Conservation (phyloP, 2,113 vertebrate species). For the Alces alces region DNA sequence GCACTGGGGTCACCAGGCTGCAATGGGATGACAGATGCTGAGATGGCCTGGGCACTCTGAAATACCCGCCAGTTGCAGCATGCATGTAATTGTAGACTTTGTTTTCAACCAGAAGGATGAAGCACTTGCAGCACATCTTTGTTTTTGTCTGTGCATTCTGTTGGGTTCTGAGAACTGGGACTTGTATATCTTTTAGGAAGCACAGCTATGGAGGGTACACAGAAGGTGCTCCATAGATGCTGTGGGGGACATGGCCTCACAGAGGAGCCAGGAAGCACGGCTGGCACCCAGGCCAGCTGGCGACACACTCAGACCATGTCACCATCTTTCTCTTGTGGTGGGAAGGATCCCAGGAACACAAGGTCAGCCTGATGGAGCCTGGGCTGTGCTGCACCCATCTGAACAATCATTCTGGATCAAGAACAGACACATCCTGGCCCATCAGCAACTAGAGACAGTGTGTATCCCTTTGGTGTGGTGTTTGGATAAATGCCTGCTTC, state of each 20-base stretch:
- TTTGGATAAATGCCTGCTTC: neutral
- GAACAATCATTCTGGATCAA: neutral
- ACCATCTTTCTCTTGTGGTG: neutral
- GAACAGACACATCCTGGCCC: neutral
- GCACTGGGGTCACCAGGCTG: neutral
- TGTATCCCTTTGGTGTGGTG: neutral
- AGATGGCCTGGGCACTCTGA: neutral
- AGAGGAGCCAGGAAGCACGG: neutral
- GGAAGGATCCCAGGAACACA: neutral
- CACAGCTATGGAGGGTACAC: neutral
- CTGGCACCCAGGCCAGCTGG: neutral
- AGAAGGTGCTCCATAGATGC: neutral
- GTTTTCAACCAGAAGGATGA: neutral
- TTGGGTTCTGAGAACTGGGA: neutral
- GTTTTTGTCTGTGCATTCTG: neutral
- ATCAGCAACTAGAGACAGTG: neutral
- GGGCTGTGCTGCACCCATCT: neutral
- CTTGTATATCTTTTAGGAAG: neutral
- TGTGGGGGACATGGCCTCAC: no score
- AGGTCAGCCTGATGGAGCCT: fast-evolving
- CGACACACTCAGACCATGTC: neutral
- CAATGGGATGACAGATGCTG: neutral
- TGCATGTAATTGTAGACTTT: neutral
- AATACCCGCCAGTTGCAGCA: fast-evolving
- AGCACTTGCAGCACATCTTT: neutral